Base-by-base conservation (phyloP, 2,113 vertebrate genomes). In the Elephantulus edwardii region DNA sequence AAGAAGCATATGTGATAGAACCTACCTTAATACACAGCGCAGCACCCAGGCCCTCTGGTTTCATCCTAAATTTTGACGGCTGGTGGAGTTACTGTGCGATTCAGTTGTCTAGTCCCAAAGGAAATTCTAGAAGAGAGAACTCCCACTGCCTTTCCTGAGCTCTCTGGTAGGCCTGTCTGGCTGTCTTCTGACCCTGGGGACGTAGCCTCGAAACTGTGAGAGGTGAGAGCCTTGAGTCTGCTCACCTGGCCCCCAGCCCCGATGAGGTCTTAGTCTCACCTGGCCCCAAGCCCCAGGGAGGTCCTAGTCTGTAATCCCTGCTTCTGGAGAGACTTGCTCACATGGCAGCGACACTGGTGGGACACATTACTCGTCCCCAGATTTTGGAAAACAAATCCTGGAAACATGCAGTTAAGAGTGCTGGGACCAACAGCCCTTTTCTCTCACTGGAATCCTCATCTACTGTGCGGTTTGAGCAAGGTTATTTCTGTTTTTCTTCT, bases 301-400 rank as follows among this genome's bases (percentile, higher is more conserved):
- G 58, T 70, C 64, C 83, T 70, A n/a, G 8, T 72, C 66, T 28
- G 0, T 72, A 22, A 9, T 52, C 76, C 46, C 54, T 72, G 42
- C 62, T 26, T 87, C 33, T n/a, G 42, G 30, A 60, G 68, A 83
- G 16, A 71, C 33, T 13, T 72, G 60, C 44, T 66, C 13, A 78
- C 74, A 78, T 26, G 74, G 28, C 52, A 85, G 33, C 19, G 62
- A 70, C 35, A 9, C 46, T 50, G 17, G 0, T 71, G 24, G 9
- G 48, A 33, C 68, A 28, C 40, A 60, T 33, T 52, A 30, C 52
- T 86, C 62, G 4, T 77, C 72, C 28, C 52, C 52, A 33, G 33
- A 38, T 70, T 85, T 52, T 84, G 84, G 72, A 86, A 93, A 77
- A 40, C 30, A 79, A 62, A 71, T 56, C 12, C 66, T 79, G n/a